Evolutionary conservation across 2,113 vertebrate species (phyloP), one percentile per base, ranked within the genome.

Genomic region (Thamnaconus septentrionalis): DNA sequence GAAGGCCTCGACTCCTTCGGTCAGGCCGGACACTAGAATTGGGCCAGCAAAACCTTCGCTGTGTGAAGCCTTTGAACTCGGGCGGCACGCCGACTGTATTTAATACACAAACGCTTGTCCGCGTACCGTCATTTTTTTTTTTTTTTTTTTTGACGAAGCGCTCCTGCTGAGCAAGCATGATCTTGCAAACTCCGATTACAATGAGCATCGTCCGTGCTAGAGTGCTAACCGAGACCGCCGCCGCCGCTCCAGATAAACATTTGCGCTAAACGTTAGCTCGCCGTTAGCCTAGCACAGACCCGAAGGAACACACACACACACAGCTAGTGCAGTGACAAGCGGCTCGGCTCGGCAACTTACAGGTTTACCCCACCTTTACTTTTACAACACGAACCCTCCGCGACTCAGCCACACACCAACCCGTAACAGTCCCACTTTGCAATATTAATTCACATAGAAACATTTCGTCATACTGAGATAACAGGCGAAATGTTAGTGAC

Each of bases 1-100:
- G 4, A 61, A 85, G 87, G 88, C 87, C 88, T 84, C 83, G n/a
- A 31, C 18, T 6, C 57, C 58, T 47, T 61, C 61, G 53, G n/a
- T 62, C 42, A 67, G 86, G 83, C 88, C 84, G 81, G 64, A n/a
- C 61, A 41, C 66, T 72, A 70, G 8, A 71, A 45, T 46, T 63
- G 18, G 18, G 3, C 31, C 43, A 56, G 7, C 42, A 39, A 67
- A 81, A 52, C 52, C 50, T 9, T 59, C 7, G 10, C 66, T 41
- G 53, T 11, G 64, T 4, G 52, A 43, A 31, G 18, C 18, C 18
- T 31, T 31, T 31, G 18, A 31, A 31, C 18, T 31, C 18, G 18
- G 18, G 18, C 18, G 18, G 18, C 18, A 31, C 18, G 18, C 18
- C 18, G 18, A 31, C 18, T 2, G 18, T 31, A 31, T 31, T 31